Conservation (phyloP, 2,113 vertebrate genomes). For the Scolopax mira region DNA sequence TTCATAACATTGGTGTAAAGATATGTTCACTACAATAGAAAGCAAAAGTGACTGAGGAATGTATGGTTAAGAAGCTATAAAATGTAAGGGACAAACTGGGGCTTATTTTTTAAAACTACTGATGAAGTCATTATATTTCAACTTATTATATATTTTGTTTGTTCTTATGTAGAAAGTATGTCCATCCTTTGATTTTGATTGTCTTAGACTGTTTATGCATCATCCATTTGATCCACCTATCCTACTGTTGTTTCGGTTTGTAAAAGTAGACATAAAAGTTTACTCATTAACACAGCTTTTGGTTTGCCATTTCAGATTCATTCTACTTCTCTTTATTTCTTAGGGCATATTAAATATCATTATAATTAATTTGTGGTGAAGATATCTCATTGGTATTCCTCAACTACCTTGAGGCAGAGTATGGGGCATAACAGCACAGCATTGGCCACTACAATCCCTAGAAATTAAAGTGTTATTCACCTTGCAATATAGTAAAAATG, state of each 20-base stretch:
- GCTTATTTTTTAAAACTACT: neutral
- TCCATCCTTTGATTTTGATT: neutral
- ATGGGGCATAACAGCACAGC: neutral
- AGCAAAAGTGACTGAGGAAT: neutral
- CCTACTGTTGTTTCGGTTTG: neutral
- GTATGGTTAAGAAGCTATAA: neutral
- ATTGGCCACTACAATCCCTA: neutral
- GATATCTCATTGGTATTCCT: neutral
- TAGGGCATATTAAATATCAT: neutral
- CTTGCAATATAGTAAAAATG: neutral
- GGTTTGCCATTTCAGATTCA: neutral
- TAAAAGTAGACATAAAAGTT: neutral
- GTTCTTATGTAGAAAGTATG: neutral
- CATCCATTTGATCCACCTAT: neutral
- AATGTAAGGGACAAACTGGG: neutral
- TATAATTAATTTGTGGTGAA: neutral
- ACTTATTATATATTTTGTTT: neutral
- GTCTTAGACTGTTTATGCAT: neutral
- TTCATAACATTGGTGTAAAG: neutral
- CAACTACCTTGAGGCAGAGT: neutral
- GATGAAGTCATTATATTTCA: neutral
- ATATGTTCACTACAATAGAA: neutral
- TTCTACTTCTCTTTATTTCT: neutral
- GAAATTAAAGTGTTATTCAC: neutral
- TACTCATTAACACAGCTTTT: neutral